Conservation (phyloP, 1,140 invertebrate genomes). For the Schlechtendalia chinensis region DNA sequence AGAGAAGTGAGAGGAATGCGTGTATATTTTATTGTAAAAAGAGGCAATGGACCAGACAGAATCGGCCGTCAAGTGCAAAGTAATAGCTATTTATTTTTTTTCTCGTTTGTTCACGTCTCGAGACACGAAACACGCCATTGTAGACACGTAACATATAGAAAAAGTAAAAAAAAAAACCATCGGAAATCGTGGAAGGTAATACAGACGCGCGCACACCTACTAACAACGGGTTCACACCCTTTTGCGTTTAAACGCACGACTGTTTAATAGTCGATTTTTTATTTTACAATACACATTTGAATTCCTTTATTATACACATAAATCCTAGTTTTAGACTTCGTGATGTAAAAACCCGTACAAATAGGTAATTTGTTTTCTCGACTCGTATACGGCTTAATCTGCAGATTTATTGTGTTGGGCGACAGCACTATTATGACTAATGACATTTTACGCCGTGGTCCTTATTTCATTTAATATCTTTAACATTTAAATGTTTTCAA, state of each 20-base stretch:
- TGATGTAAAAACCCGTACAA: background rate
- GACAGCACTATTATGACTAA: too few relatives aligned
- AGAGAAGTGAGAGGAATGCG: constrained; percentile 35
- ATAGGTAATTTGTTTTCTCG: background rate
- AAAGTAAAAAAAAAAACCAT: background rate
- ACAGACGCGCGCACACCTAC: background rate
- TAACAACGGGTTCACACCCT: constrained; percentile 28
- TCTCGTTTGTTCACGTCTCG: constrained; percentile 30
- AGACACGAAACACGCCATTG: background rate
- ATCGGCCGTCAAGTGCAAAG: constrained; percentile 40
- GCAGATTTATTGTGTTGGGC: too few relatives aligned
- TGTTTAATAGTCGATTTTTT: background rate
- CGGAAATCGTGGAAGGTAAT: constrained; percentile 6
- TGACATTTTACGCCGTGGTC: too few relatives aligned
- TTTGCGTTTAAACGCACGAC: background rate
- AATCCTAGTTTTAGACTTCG: constrained; percentile 2
- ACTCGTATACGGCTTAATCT: background rate
- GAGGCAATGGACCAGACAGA: constrained; percentile 38
- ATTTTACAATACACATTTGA: constrained; percentile 4
- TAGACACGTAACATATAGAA: constrained; percentile 18
- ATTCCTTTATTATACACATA: background rate
- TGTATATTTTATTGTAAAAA: constrained; percentile 39
- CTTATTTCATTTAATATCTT: too few relatives aligned
- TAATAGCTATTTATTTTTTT: constrained; percentile 37
- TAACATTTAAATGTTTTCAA: too few relatives aligned